phyloP scores from a whole-genome alignment of 2,113 vertebrate species.

The Sinosuthora webbiana region DNA sequence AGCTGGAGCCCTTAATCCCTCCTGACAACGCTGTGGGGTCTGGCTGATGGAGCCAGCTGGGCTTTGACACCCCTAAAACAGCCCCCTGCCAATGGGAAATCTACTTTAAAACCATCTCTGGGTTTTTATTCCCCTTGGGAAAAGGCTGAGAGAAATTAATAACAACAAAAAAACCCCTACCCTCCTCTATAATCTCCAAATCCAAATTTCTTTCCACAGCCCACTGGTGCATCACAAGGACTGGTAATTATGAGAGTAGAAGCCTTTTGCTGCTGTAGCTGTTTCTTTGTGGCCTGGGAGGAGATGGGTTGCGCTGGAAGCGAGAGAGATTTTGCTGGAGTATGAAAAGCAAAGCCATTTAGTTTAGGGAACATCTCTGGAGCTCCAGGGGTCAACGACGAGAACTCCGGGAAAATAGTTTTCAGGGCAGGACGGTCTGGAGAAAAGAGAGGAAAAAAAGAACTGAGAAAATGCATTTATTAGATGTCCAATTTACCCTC shows the following conservation, averaged over 20 bases:
- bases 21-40: accelerated
- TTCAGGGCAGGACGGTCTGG: neutral
- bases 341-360: conserved; percentile 23
- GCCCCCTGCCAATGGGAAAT: neutral
- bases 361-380: neutral
- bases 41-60: neutral
- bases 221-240: neutral
- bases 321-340: neutral
- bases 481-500: neutral
- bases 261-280: neutral
- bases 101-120: neutral
- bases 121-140: neutral
- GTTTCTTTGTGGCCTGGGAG: neutral
- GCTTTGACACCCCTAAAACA: neutral
- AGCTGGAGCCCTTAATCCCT: neutral
- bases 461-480: neutral
- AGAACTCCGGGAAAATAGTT: neutral
- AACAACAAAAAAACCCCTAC: neutral
- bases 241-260: neutral
- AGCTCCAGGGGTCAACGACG: neutral
- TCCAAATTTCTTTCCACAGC: neutral
- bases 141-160: neutral
- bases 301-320: neutral
- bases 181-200: neutral
- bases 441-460: neutral